Conservation (phyloP, 2,888 invertebrate genomes). For the Spicauda simplicius region DNA sequence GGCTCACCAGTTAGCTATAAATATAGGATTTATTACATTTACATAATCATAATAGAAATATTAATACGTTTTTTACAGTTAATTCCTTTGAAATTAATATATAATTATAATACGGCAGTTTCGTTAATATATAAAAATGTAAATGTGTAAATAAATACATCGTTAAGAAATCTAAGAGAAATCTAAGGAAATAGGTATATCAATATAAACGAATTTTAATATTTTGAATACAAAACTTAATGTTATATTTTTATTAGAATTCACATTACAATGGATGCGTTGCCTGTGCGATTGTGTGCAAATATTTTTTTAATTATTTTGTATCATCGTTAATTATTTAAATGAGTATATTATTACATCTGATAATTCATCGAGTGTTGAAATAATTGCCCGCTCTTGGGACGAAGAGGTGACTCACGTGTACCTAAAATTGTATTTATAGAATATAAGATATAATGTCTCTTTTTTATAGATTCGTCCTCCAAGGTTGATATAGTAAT, state of each 20-base stretch:
- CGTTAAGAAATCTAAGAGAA: too few relatives aligned
- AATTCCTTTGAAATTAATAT: too few relatives aligned
- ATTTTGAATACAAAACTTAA: neutral
- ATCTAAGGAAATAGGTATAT: too few relatives aligned
- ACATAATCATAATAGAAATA: too few relatives aligned
- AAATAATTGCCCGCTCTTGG: constrained; percentile 1
- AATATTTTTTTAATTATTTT: neutral
- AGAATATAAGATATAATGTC: constrained; percentile 1
- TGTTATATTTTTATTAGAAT: neutral
- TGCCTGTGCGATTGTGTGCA: neutral
- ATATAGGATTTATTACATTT: too few relatives aligned
- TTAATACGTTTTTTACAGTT: too few relatives aligned
- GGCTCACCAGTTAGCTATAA: neutral
- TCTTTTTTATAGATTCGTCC: neutral
- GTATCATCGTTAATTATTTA: neutral
- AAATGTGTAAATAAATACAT: too few relatives aligned
- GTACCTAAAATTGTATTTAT: neutral
- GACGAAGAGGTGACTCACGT: neutral
- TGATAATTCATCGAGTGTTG: neutral
- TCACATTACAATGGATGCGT: neutral
- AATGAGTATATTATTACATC: neutral
- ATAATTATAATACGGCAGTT: too few relatives aligned
- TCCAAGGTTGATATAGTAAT: neutral
- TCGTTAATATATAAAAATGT: too few relatives aligned
- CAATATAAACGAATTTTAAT: neutral